phyloP scores from a whole-genome alignment of 2,113 vertebrate genomes.

The Pseudopipra pipra region DNA sequence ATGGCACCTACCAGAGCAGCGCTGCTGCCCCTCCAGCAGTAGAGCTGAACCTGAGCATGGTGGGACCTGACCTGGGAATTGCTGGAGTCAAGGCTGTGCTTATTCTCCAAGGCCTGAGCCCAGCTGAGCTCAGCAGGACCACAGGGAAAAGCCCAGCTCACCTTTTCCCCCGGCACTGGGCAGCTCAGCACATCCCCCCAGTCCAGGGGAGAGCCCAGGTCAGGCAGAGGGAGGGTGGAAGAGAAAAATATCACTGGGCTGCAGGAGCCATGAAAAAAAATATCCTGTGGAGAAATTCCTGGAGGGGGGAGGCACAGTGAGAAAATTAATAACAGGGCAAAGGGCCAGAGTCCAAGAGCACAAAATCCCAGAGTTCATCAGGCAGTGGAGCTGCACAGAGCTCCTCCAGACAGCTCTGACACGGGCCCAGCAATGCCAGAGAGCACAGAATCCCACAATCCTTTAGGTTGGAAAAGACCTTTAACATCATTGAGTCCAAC shows the following conservation, averaged over 20 bases:
- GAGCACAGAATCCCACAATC: no score
- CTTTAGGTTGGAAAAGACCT: not conserved
- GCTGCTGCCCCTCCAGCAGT: accelerated
- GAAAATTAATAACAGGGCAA: not conserved
- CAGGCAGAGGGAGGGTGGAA: accelerated
- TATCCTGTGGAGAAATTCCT: not conserved
- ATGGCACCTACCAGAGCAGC: accelerated
- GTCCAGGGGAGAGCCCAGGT: not conserved
- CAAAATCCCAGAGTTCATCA: not conserved
- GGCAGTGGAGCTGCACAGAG: not conserved
- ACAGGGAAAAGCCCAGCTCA: not conserved
- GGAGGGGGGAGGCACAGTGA: not conserved
- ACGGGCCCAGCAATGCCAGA: not conserved
- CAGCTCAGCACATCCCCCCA: not conserved
- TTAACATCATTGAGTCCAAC: no score
- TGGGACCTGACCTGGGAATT: not conserved
- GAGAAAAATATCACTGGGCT: not conserved
- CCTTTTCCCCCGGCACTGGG: not conserved
- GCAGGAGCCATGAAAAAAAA: not conserved
- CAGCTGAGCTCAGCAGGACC: not conserved
- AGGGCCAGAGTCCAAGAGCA: not conserved
- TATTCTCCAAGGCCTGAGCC: accelerated
- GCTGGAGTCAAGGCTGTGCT: not conserved
- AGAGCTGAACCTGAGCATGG: accelerated
- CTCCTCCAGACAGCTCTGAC: not conserved